Percentiles rank a stretch among this genome's conserved stretches.
These are phyloP conservation scores for Procambarus clarkii DNA, from an alignment of 1,140 invertebrate species.

Conservation along the genomic window DNA sequence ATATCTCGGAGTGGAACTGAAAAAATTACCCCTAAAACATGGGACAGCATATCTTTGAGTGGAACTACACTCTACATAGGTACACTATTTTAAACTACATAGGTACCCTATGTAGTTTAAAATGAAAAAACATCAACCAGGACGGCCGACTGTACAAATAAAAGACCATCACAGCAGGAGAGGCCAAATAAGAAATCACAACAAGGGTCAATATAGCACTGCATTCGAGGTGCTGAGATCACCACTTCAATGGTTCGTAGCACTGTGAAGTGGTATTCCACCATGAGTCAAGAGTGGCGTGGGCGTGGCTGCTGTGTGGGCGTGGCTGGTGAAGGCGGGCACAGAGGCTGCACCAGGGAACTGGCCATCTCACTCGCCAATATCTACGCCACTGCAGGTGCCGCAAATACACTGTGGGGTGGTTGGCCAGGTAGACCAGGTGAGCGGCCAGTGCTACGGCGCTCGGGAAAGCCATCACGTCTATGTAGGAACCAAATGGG, in stretches of 20 bases:
- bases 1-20: too few species aligned
- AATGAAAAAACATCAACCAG: too few species aligned
- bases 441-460: constrained; percentile 66
- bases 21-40: too few species aligned
- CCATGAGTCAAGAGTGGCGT: neutral
- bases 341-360: constrained; percentile 39
- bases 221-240: too few species aligned
- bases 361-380: constrained; percentile 13
- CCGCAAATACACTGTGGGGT: constrained; percentile 37
- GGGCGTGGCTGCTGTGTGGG: neutral
- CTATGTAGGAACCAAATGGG: constrained; percentile 72
- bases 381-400: constrained; percentile 48
- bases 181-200: too few species aligned
- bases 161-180: too few species aligned
- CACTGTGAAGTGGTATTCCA: constrained; percentile 1
- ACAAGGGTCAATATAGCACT: too few species aligned
- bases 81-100: too few species aligned
- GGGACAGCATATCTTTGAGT: too few species aligned
- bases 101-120: too few species aligned
- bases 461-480: constrained; percentile 65
- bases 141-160: too few species aligned
- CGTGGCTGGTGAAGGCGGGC: neutral
- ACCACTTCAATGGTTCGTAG: constrained; percentile 1
- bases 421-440: constrained; percentile 40
- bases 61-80: too few species aligned